Evolutionary conservation across 2,888 invertebrate species (phyloP).

Genomic region (Dynastes maya): DNA sequence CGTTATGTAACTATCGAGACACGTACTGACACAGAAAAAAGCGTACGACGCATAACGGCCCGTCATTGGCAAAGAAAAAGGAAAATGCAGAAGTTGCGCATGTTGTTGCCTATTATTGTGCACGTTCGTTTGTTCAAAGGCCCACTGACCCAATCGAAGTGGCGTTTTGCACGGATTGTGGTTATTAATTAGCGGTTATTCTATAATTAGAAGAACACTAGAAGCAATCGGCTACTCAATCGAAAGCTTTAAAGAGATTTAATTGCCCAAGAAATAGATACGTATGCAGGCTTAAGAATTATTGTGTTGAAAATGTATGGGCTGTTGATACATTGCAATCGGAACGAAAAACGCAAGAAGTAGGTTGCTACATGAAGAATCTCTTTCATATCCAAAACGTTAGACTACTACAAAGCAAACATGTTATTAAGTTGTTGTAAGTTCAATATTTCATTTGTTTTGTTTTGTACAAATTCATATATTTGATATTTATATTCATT

Average conservation of each 20-base stretch:
- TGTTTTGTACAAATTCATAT: too few relatives aligned
- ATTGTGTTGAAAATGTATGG: too few relatives aligned
- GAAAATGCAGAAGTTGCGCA: conserved; percentile 15
- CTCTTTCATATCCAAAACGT: too few relatives aligned
- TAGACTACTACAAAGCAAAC: too few relatives aligned
- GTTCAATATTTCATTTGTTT: too few relatives aligned
- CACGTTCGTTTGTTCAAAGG: conserved; percentile 27
- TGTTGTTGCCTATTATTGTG: neutral
- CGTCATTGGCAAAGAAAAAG: conserved; percentile 27
- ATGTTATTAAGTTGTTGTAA: too few relatives aligned
- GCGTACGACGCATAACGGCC: neutral
- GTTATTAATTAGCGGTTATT: conserved; percentile 27
- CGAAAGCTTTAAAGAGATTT: conserved; percentile 17
- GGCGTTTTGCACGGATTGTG: conserved; percentile 19
- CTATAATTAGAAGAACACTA: conserved; percentile 36
- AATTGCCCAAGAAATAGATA: conserved; percentile 10
- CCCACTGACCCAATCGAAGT: conserved; percentile 36
- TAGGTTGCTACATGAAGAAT: too few relatives aligned
- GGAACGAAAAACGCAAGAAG: too few relatives aligned
- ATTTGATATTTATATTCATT: too few relatives aligned
- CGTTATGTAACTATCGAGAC: conserved; percentile 26
- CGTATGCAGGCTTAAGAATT: too few relatives aligned
- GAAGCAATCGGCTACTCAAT: neutral
- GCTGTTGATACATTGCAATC: too few relatives aligned
- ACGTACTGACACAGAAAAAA: conserved; percentile 38